Percentiles rank a stretch among this genome's conserved stretches.
These are phyloP conservation scores for Cheilinus undulatus DNA, from an alignment of 2,113 vertebrate genomes.

Conservation along the genomic window DNA sequence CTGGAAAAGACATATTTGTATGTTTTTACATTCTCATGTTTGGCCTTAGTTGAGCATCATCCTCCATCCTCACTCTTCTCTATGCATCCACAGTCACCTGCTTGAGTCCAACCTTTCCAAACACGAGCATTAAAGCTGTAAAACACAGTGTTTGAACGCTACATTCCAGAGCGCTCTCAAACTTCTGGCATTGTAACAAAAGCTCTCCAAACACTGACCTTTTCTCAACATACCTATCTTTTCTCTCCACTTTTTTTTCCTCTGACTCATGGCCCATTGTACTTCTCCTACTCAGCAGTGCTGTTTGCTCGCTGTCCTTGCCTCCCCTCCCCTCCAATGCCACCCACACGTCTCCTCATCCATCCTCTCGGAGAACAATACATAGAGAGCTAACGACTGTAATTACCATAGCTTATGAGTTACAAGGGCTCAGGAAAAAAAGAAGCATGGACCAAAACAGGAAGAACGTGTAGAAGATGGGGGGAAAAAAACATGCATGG, in stretches of 20 bases:
- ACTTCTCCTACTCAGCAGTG: slow-evolving; percentile 55
- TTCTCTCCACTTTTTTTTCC: slow-evolving; percentile 37
- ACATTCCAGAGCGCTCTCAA: slow-evolving; percentile 29
- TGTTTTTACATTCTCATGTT: not conserved
- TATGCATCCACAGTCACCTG: slow-evolving; percentile 54
- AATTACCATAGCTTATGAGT: slow-evolving; percentile 52
- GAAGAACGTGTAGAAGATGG: slow-evolving; percentile 5
- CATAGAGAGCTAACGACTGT: slow-evolving; percentile 46
- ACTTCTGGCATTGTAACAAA: slow-evolving; percentile 57
- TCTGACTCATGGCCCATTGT: slow-evolving; percentile 72
- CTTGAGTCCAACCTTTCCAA: slow-evolving; percentile 15
- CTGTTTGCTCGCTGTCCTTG: slow-evolving; percentile 61
- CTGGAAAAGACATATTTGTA: not conserved
- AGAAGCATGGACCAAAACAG: slow-evolving; percentile 2
- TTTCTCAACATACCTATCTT: slow-evolving; percentile 56
- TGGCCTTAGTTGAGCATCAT: not conserved
- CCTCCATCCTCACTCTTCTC: slow-evolving; percentile 6
- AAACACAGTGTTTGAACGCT: slow-evolving; percentile 26
- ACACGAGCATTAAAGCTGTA: slow-evolving; percentile 51
- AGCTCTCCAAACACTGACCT: slow-evolving; percentile 60
- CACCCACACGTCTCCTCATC: slow-evolving; percentile 75
- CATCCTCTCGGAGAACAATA: slow-evolving; percentile 67
- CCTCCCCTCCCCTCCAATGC: slow-evolving; percentile 55
- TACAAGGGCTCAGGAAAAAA: not conserved
- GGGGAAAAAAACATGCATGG: slow-evolving; percentile 2